Conservation (phyloP, 92 coral and sea anemone species). For the Scolanthus callimorphus region DNA sequence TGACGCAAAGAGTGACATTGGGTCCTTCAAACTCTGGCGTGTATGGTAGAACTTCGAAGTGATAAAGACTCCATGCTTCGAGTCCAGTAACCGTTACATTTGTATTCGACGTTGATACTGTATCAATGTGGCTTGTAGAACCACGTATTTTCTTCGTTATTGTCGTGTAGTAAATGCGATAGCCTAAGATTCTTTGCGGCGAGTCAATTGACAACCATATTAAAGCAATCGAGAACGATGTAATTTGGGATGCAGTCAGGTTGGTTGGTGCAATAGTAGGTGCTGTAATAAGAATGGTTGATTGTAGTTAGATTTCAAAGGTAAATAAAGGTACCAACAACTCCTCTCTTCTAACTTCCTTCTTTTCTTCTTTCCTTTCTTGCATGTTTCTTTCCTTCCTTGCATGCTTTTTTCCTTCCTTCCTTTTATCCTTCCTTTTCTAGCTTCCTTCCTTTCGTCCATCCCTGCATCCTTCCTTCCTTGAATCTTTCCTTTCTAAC, state of each 20-base stretch:
- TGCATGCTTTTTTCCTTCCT: neutral
- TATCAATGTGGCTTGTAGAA: neutral
- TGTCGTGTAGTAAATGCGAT: neutral
- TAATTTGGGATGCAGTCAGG: neutral
- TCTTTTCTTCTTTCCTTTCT: neutral
- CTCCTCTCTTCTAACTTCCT: neutral
- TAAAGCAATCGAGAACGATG: neutral
- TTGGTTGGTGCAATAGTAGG: neutral
- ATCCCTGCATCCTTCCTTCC: neutral
- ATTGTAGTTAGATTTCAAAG: no score
- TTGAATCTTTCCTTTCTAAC: neutral
- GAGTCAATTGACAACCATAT: neutral
- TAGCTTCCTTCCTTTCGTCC: neutral
- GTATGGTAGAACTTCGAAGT: neutral
- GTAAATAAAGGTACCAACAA: no score
- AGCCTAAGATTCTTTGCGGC: neutral
- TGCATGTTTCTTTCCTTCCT: neutral
- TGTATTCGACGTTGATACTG: neutral
- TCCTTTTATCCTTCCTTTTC: neutral
- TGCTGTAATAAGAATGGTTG: neutral
- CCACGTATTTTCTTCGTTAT: neutral
- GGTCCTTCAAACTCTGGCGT: slow-evolving; percentile 4
- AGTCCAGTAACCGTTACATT: neutral
- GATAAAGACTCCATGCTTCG: neutral
- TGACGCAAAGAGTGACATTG: neutral